A percentile compares a stretch with the other conserved stretches of the same genome.
Conservation (phyloP, 2,888 invertebrate genomes). For the Amphipoea oculea region DNA sequence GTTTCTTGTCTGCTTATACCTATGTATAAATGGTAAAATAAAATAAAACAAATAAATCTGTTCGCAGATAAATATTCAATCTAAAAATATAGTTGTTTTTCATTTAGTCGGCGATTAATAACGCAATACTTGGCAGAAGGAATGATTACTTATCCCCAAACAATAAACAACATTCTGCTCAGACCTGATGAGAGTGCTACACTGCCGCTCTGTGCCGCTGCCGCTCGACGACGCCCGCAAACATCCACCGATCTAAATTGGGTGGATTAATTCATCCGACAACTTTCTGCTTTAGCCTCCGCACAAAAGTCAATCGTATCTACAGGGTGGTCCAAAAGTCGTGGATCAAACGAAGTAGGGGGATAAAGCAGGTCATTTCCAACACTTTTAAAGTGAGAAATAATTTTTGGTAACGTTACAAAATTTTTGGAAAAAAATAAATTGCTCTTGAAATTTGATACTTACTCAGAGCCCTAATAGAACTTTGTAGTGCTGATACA, state of each 20-base stretch:
- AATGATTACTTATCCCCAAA: slow-evolving; percentile 39
- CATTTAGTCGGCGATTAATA: slow-evolving; percentile 20
- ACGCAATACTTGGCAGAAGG: slow-evolving; percentile 25
- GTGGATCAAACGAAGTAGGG: no score
- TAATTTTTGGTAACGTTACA: no score
- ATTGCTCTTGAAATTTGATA: no score
- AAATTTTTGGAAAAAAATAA: no score
- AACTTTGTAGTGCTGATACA: no score
- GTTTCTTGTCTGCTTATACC: no score
- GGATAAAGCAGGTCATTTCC: no score
- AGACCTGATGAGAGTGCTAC: slow-evolving; percentile 29
- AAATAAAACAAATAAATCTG: background rate
- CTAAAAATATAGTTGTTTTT: slow-evolving; percentile 28
- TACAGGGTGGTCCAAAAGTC: no score
- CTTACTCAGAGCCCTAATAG: no score
- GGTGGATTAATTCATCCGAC: slow-evolving; percentile 59
- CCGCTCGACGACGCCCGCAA: slow-evolving; percentile 32
- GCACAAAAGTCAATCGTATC: slow-evolving; percentile 15
- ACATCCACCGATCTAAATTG: slow-evolving; percentile 65
- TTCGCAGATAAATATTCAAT: slow-evolving; percentile 11
- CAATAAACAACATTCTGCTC: slow-evolving; percentile 38
- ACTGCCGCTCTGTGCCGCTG: background rate
- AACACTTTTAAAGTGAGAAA: no score
- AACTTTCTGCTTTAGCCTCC: slow-evolving; percentile 16
- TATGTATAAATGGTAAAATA: no score